Evolutionary conservation across 2,888 invertebrate species (phyloP).

Genomic region (Coenonympha glycerion): DNA sequence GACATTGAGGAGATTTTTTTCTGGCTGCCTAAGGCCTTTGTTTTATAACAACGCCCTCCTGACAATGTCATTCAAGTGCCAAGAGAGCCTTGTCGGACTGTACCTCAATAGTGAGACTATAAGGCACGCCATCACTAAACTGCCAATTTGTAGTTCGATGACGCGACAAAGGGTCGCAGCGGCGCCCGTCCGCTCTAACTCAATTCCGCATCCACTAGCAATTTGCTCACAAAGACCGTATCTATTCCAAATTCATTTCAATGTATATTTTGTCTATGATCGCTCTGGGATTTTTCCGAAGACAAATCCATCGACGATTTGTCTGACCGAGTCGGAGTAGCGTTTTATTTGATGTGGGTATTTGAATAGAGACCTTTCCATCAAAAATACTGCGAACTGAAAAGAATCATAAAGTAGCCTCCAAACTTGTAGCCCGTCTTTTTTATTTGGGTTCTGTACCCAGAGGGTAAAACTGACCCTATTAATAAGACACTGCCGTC

Average conservation of each 20-base stretch:
- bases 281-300: conserved; percentile 26
- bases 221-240: conserved; percentile 46
- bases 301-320: conserved; percentile 23
- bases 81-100: no score
- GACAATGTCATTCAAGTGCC: no score
- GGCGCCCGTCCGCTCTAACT: conserved; percentile 40
- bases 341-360: conserved; percentile 19
- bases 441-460: no score
- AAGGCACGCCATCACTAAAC: conserved; percentile 30
- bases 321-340: conserved; percentile 5
- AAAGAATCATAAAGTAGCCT: not conserved
- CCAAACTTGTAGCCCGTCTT: not conserved
- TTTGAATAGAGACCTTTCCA: conserved; percentile 24
- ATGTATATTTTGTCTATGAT: conserved; percentile 32
- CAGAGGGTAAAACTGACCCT: no score
- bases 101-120: not conserved
- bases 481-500: no score
- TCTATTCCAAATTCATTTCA: conserved; percentile 34
- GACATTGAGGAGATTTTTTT: no score
- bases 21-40: no score
- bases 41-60: no score
- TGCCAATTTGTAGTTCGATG: conserved; percentile 69
- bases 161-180: conserved; percentile 56
- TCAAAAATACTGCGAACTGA: conserved; percentile 2
- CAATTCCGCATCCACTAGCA: conserved; percentile 45